A percentile compares a stretch with the other conserved stretches of the same genome.
Evolutionary conservation across 2,888 invertebrate species (phyloP).

Genomic region (Antheraea yamamai): DNA sequence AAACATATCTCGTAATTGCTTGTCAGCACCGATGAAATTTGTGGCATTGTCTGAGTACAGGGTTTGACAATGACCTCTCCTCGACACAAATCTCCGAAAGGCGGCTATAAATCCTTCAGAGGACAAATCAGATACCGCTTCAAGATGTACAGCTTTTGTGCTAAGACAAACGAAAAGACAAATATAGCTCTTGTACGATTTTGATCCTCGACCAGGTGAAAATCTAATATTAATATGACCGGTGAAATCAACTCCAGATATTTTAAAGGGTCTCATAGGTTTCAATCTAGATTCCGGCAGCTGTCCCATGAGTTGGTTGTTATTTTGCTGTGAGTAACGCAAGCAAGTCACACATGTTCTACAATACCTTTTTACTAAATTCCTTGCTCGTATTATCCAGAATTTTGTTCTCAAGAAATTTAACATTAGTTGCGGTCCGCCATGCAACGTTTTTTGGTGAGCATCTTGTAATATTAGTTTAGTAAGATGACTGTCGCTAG

Average conservation of each 20-base stretch:
- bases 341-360: conserved; percentile 27
- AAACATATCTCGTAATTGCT: conserved; percentile 23
- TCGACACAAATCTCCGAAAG: conserved; percentile 29
- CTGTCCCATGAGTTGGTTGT: conserved; percentile 28
- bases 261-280: conserved; percentile 21
- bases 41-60: conserved; percentile 32
- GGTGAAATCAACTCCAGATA: conserved; percentile 29
- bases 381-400: conserved; percentile 28
- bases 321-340: conserved; percentile 19
- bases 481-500: conserved; percentile 24
- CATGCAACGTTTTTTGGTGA: conserved; percentile 33
- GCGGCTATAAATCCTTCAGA: conserved; percentile 34
- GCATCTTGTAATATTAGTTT: conserved; percentile 31
- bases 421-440: conserved; percentile 33
- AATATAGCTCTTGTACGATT: conserved; percentile 24
- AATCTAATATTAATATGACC: conserved; percentile 25
- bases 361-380: conserved; percentile 23
- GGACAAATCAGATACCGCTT: conserved; percentile 37
- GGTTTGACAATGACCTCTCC: conserved; percentile 28
- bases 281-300: conserved; percentile 27
- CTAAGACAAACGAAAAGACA: conserved; percentile 33
- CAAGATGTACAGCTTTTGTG: conserved; percentile 39
- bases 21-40: conserved; percentile 29
- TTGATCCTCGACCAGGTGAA: conserved; percentile 27
- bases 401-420: conserved; percentile 27